phyloP scores from a whole-genome alignment of 2,113 vertebrate species.

The Lampris megalopsis region DNA sequence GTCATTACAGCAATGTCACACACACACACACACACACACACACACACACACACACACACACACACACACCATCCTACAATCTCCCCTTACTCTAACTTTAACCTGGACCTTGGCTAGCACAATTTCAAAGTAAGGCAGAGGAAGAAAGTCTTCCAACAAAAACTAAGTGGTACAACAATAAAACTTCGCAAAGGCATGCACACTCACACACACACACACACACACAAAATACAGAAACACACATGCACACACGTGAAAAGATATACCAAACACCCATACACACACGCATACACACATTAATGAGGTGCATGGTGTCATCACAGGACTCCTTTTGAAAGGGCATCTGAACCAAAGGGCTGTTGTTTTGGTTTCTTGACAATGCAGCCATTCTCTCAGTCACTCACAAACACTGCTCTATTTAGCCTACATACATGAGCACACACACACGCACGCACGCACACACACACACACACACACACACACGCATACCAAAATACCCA shows the following conservation, averaged over 20 bases:
- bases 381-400: slow-evolving; percentile 43
- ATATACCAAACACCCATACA: slow-evolving; percentile 14
- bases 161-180: slow-evolving; percentile 27
- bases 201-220: slow-evolving; percentile 8
- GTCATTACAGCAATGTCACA: slow-evolving; percentile 61
- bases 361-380: slow-evolving; percentile 69
- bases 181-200: too few species aligned
- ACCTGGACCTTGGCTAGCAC: slow-evolving; percentile 8
- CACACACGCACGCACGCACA: slow-evolving; percentile 1
- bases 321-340: slow-evolving; percentile 15
- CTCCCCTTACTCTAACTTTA: neutral
- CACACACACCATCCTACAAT: neutral
- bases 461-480: slow-evolving; percentile 23
- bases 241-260: neutral
- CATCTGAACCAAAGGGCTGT: slow-evolving; percentile 51
- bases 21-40: slow-evolving; percentile 47
- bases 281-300: slow-evolving; percentile 11
- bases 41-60: slow-evolving; percentile 30
- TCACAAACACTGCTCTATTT: slow-evolving; percentile 64
- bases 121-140: neutral
- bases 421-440: slow-evolving; percentile 31
- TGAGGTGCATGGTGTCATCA: slow-evolving; percentile 47
- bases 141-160: slow-evolving; percentile 50
- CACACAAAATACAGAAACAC: neutral
- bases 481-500: neutral